Percentiles rank a stretch among this genome's conserved stretches.
Evolutionary conservation across 2,113 vertebrate species (phyloP).

Genomic region (Panthera uncia): DNA sequence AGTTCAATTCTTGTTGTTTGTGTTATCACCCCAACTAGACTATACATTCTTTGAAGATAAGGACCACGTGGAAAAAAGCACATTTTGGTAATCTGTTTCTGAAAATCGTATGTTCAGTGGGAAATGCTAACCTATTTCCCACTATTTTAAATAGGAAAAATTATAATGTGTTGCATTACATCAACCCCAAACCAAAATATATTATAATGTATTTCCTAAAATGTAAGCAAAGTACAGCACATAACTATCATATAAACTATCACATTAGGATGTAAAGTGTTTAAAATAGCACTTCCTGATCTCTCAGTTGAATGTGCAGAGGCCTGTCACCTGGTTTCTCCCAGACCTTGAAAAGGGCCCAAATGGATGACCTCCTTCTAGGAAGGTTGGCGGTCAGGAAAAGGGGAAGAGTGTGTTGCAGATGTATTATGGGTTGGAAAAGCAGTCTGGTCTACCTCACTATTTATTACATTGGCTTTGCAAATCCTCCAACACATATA

Average conservation of each 20-base stretch:
- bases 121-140: background rate
- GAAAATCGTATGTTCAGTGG: background rate
- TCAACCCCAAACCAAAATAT: background rate
- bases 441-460: background rate
- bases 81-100: background rate
- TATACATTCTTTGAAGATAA: background rate
- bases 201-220: slow-evolving; percentile 4
- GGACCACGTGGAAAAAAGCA: background rate
- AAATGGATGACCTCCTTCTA: background rate
- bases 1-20: background rate
- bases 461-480: background rate
- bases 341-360: background rate
- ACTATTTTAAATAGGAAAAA: slow-evolving; percentile 19
- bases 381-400: background rate
- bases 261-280: background rate
- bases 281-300: background rate
- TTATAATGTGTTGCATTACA: background rate
- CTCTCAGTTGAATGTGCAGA: background rate
- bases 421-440: background rate
- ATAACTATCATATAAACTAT: background rate
- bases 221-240: background rate
- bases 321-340: background rate
- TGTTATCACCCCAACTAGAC: background rate
- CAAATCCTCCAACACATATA: background rate
- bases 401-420: background rate